Evolutionary conservation across 2,888 invertebrate genomes (phyloP).

Genomic region (Drosophila ezoana): DNA sequence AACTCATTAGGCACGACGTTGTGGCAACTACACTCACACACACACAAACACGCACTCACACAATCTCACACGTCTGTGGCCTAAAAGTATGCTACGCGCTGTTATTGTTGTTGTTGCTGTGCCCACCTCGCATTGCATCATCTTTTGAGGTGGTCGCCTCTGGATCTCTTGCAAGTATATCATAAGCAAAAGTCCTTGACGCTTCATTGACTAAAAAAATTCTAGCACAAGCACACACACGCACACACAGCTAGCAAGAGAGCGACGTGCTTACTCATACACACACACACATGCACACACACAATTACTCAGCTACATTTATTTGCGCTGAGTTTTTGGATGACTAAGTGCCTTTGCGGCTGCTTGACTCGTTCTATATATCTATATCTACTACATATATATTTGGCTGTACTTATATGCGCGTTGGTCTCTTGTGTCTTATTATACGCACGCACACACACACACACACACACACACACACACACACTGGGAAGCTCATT

Average conservation of each 20-base stretch:
- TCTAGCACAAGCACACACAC: constrained; percentile 34
- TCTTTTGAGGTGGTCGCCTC: constrained; percentile 64
- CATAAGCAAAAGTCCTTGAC: constrained; percentile 78
- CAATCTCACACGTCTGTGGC: constrained; percentile 44
- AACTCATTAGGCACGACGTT: constrained; percentile 74
- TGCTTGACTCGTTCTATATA: constrained; percentile 39
- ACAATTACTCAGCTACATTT: constrained; percentile 66
- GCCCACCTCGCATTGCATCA: constrained; percentile 70
- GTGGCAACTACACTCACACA: constrained; percentile 47
- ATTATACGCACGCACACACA: constrained; percentile 34
- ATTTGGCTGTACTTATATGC: constrained; percentile 18
- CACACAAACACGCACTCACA: constrained; percentile 9
- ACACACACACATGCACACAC: constrained; percentile 6
- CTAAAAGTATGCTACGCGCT: constrained; percentile 56
- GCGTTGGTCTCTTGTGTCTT: constrained; percentile 42
- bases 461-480: neutral
- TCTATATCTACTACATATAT: constrained; percentile 12
- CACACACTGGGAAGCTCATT: neutral
- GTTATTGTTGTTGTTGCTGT: constrained; percentile 16
- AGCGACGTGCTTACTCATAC: constrained; percentile 40
- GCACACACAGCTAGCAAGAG: constrained; percentile 7
- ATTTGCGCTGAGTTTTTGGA: constrained; percentile 60
- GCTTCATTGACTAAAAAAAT: constrained; percentile 80
- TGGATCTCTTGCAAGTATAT: constrained; percentile 66
- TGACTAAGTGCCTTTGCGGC: constrained; percentile 65